Base-by-base conservation (phyloP, 2,797 vertebrate genomes). In the Cyprinodon diabolis region DNA sequence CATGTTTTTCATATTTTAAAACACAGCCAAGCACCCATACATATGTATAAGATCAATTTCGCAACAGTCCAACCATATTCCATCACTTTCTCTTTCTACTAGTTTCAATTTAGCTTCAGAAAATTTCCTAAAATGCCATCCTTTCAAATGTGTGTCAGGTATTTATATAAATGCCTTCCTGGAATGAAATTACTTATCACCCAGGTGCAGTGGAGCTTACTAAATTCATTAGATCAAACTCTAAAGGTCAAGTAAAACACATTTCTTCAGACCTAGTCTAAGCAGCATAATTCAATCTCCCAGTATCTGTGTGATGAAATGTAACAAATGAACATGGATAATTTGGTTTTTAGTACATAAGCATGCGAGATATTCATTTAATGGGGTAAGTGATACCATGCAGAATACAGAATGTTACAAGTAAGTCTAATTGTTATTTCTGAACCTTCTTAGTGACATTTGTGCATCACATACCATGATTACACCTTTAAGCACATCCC, bases 21-120 rank as follows among this genome's bases (percentile, higher is more conserved):
- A 37, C 57, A 15, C 57, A 17, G 9, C 17, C 25, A 35, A 6
- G 57, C 30, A 35, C 25, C 30, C 14, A 58, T 58, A 8, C 35
- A 40, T 62, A 21, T 40, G 35, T 11, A 9, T 11, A 62, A 35
- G 1, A 40, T 19, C 19, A 19, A 9, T 12, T 4, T 40, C 8
- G 11, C 0, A 40, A 40, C 58, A 40, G 4, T 62, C 8, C 4
- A 62, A 37, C 37, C 9, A 62, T 35, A 54, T 15, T 30, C 57
- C 56, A 30, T 48, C 45, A n/a, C 37, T 69, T 67, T 63, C 62
- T 72, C 58, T 74, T 71, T 66, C 40, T 43, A 43, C 40, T 5
- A 8, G 55, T 78, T 81, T 79, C 77, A 68, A 72, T 30, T 56
- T 21, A 70, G 19, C 47, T 49, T 21, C 47, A 60, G 81, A 86